phyloP scores from a whole-genome alignment of 2,113 vertebrate genomes.

The Corvus hawaiiensis region DNA sequence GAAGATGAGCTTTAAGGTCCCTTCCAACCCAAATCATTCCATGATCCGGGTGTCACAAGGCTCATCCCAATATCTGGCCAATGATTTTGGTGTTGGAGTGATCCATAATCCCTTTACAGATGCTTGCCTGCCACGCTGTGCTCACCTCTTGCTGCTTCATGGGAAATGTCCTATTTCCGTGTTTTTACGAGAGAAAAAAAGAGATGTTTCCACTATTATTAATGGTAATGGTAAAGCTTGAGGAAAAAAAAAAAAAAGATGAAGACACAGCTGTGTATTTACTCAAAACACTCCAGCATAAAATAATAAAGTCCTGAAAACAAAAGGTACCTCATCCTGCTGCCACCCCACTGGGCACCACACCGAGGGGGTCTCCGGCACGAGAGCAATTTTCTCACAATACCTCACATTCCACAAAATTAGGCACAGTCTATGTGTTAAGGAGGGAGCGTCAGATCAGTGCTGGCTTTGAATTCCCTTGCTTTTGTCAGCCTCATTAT shows the following conservation, averaged over 20 bases:
- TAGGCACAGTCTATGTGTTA: conserved; percentile 16
- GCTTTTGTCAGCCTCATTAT: conserved; percentile 71
- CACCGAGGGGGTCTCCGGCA: neutral
- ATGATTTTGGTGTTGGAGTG: neutral
- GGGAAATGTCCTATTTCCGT: neutral
- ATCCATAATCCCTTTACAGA: neutral
- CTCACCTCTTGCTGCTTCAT: neutral
- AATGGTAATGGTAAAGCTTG: neutral
- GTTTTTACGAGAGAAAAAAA: neutral
- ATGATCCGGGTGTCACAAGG: neutral
- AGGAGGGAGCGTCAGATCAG: conserved; percentile 34
- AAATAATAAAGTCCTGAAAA: conserved; percentile 31
- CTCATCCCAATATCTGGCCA: neutral
- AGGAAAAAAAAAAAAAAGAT: neutral
- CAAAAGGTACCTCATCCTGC: conserved; percentile 37
- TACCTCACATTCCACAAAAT: conserved; percentile 18
- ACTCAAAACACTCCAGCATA: neutral
- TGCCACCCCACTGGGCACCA: conserved; percentile 30
- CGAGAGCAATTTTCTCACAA: neutral
- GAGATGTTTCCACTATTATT: neutral
- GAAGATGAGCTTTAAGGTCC: neutral
- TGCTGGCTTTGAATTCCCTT: conserved; percentile 49
- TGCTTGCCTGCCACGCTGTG: neutral
- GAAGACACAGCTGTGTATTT: neutral
- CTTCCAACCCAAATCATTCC: neutral